Evolutionary conservation across 2,797 vertebrate species (phyloP).

Genomic region (Gastrophryne carolinensis): DNA sequence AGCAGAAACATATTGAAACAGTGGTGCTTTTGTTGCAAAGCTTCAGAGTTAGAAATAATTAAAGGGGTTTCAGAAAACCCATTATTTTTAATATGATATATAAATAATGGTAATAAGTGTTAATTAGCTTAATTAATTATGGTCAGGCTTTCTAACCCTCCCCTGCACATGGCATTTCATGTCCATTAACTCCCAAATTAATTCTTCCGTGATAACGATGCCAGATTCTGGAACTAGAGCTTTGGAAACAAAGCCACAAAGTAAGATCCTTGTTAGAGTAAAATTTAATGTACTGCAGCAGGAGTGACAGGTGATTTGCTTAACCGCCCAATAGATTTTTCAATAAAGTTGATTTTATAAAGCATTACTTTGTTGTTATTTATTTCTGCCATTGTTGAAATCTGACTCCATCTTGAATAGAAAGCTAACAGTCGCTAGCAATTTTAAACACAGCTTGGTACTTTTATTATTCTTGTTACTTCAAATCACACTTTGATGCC

Average conservation of each 20-base stretch:
- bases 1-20: conserved; percentile 20
- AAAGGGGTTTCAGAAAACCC: conserved; percentile 2
- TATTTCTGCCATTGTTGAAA: conserved; percentile 52
- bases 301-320: conserved; percentile 57
- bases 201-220: conserved; percentile 42
- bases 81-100: conserved; percentile 38
- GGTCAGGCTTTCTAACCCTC: conserved; percentile 25
- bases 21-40: conserved; percentile 12
- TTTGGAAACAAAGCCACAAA: conserved; percentile 48
- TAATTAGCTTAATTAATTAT: conserved; percentile 49
- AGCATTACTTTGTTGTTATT: conserved; percentile 52
- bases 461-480: conserved; percentile 9
- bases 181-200: conserved; percentile 52
- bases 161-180: conserved; percentile 50
- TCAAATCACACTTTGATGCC: conserved; percentile 30
- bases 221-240: conserved; percentile 1
- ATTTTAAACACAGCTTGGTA: conserved; percentile 52
- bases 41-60: conserved; percentile 39
- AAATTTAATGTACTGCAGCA: conserved; percentile 58
- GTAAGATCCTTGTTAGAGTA: conserved; percentile 57
- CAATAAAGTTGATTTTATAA: conserved; percentile 45
- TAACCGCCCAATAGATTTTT: conserved; percentile 58
- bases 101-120: conserved; percentile 50
- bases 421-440: conserved; percentile 36
- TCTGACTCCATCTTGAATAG: conserved; percentile 50